phyloP scores from a whole-genome alignment of 2,797 vertebrate species.

The Semotilus atromaculatus region DNA sequence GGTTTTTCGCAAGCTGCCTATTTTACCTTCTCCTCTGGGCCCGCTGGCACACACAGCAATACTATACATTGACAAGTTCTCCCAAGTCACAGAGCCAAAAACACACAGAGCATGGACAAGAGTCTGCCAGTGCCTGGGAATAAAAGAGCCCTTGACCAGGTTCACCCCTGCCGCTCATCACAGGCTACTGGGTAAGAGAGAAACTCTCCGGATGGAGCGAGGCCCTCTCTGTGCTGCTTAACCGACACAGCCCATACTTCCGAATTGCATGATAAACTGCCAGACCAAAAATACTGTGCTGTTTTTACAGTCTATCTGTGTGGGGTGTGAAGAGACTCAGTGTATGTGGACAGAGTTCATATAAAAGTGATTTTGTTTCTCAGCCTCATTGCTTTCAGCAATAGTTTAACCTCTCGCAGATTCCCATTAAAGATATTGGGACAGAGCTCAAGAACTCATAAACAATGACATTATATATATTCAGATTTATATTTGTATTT shows the following conservation, averaged over 20 bases:
- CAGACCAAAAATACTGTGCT: conserved; percentile 64
- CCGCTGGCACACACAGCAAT: conserved; percentile 65
- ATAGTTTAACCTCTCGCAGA: neutral
- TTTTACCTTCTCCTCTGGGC: conserved; percentile 73
- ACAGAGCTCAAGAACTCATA: neutral
- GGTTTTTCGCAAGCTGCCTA: conserved; percentile 79
- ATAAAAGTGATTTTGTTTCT: conserved; percentile 5
- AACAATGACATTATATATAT: neutral
- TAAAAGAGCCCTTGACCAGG: conserved; percentile 66
- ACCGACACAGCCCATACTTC: conserved; percentile 23
- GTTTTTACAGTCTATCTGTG: conserved; percentile 68
- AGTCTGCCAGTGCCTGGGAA: conserved; percentile 63
- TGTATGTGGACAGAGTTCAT: neutral
- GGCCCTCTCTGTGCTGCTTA: conserved; percentile 55
- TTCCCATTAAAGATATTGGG: neutral
- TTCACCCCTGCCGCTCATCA: conserved; percentile 53
- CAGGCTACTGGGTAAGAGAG: neutral
- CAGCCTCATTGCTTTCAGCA: neutral
- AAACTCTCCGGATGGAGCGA: conserved; percentile 53
- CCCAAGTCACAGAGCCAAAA: conserved; percentile 10
- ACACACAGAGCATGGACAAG: conserved; percentile 11
- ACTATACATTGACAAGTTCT: conserved; percentile 65
- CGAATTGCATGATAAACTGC: conserved; percentile 51
- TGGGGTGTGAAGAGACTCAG: neutral
- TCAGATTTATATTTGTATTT: too few relatives aligned